phyloP scores from a whole-genome alignment of 2,113 vertebrate species.

The Zosterops pallidus region DNA sequence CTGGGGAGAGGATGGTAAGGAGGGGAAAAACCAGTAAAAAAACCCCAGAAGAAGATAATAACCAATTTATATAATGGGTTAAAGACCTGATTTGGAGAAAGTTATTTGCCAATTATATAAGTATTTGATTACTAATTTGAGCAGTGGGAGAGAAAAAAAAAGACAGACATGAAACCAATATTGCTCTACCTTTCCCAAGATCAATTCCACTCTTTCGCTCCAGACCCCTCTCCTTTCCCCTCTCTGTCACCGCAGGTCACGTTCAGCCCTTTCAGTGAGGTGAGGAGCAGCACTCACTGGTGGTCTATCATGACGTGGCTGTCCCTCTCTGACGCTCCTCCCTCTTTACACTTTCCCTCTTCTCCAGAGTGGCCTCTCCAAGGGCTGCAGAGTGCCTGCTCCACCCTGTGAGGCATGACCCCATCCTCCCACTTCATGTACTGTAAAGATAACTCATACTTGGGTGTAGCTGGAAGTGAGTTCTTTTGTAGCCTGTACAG shows the following conservation, averaged over 20 bases:
- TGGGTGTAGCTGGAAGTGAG: not conserved
- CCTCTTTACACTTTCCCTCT: not conserved
- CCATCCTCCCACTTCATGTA: not conserved
- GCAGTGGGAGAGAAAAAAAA: not conserved
- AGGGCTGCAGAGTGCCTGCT: not conserved
- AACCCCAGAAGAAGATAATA: not conserved
- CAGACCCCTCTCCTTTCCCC: not conserved
- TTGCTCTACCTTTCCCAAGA: not conserved
- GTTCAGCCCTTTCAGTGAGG: not conserved
- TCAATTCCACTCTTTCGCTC: not conserved
- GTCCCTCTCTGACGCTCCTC: not conserved
- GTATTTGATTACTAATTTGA: not conserved
- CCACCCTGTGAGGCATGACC: not conserved
- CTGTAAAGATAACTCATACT: not conserved
- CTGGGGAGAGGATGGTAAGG: rapidly evolving
- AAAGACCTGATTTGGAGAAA: not conserved
- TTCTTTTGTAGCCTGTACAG: not conserved
- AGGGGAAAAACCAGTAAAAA: not conserved
- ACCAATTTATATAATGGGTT: not conserved
- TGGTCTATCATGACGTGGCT: not conserved
- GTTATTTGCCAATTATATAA: not conserved
- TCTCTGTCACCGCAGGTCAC: not conserved
- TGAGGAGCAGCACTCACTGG: not conserved
- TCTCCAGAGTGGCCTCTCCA: not conserved
- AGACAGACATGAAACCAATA: not conserved